phyloP scores from a whole-genome alignment of 2,797 vertebrate species.

The Salarias fasciatus region DNA sequence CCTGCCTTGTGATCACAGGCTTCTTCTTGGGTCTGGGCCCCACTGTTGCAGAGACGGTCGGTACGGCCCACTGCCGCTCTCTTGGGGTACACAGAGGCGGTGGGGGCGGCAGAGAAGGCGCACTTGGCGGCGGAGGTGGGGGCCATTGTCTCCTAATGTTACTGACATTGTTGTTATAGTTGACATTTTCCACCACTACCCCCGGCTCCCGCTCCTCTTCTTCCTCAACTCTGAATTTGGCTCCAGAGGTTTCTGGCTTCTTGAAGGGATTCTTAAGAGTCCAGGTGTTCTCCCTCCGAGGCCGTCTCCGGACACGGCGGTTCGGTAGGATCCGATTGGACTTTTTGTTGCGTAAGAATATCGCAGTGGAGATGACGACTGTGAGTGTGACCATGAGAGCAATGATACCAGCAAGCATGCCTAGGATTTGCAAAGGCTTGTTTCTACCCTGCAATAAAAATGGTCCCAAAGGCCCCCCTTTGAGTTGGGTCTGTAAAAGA shows the following conservation, averaged over 20 bases:
- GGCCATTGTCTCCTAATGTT: constrained; percentile 64
- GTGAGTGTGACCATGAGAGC: constrained; percentile 89
- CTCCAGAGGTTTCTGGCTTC: constrained; percentile 57
- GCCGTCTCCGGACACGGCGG: constrained; percentile 86
- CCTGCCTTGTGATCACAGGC: constrained; percentile 66
- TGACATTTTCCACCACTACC: constrained; percentile 76
- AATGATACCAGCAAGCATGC: constrained; percentile 90
- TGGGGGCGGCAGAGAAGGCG: constrained; percentile 81
- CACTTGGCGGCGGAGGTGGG: constrained; percentile 58
- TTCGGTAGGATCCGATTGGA: constrained; percentile 92
- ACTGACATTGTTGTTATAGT: constrained; percentile 86
- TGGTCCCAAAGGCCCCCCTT: constrained; percentile 90
- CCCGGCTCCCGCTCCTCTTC: constrained; percentile 43
- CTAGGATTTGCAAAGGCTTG: constrained; percentile 94
- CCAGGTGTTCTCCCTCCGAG: constrained; percentile 70
- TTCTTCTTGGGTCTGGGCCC: constrained; percentile 74
- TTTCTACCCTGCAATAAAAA: constrained; percentile 97
- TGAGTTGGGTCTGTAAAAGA: constrained; percentile 96
- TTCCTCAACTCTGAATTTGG: constrained; percentile 82
- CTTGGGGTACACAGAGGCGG: constrained; percentile 49
- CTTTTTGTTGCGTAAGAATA: constrained; percentile 95
- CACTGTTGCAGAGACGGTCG: constrained; percentile 87
- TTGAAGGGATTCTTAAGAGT: constrained; percentile 83
- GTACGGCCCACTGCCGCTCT: constrained; percentile 79
- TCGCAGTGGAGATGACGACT: constrained; percentile 92